Evolutionary conservation across 2,797 vertebrate genomes (phyloP).

Genomic region (Percopsis omiscomaycus): DNA sequence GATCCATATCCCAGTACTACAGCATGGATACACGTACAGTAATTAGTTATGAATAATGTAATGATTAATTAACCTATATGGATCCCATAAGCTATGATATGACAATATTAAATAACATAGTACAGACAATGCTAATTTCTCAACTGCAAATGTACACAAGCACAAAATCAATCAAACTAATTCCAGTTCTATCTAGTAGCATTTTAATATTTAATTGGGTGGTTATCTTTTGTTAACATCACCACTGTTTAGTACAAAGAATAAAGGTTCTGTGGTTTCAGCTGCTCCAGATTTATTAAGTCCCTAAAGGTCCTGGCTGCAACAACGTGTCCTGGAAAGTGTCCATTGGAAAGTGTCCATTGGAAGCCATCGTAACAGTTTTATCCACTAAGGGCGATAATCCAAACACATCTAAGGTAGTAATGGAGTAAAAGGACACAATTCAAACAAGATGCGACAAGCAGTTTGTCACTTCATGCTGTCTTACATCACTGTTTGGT

Average conservation of each 20-base stretch:
- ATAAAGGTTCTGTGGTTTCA: slow-evolving; percentile 2
- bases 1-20: slow-evolving; percentile 38
- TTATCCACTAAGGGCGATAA: slow-evolving; percentile 38
- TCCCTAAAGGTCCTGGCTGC: slow-evolving; percentile 27
- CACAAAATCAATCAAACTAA: slow-evolving; percentile 49
- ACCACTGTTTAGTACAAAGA: background rate
- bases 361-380: slow-evolving; percentile 45
- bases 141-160: slow-evolving; percentile 56
- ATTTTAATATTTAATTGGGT: background rate
- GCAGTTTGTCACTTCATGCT: slow-evolving; percentile 21
- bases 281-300: too few relatives aligned
- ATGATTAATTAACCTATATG: slow-evolving; percentile 48
- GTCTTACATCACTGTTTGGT: slow-evolving; percentile 40
- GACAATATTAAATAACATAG: slow-evolving; percentile 68
- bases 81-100: slow-evolving; percentile 40
- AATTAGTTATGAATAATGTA: slow-evolving; percentile 43
- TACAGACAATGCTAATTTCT: slow-evolving; percentile 51
- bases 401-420: slow-evolving; percentile 52
- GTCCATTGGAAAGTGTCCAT: slow-evolving; percentile 43
- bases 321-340: slow-evolving; percentile 45
- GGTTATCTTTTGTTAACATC: too few relatives aligned
- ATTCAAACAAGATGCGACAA: slow-evolving; percentile 30
- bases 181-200: slow-evolving; percentile 10
- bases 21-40: slow-evolving; percentile 62
- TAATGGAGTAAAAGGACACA: slow-evolving; percentile 38